Percentiles rank a stretch among this genome's conserved stretches.
phyloP scores from a whole-genome alignment of 2,888 invertebrate genomes.

The Brachyopa scutellaris region DNA sequence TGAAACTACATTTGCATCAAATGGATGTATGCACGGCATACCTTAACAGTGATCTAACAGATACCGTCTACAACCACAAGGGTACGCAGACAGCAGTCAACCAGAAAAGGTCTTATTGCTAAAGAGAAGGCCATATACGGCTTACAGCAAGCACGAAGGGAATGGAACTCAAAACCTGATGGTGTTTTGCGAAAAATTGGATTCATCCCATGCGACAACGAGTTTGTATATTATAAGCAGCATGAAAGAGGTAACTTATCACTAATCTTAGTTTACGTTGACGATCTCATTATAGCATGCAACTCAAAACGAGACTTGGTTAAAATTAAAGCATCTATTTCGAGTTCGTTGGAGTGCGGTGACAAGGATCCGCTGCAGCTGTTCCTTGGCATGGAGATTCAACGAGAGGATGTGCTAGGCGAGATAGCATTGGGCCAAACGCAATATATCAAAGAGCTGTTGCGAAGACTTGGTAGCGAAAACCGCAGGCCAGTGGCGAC shows the following conservation, averaged over 20 bases:
- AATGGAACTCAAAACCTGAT: conserved; percentile 31
- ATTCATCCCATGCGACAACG: conserved; percentile 14
- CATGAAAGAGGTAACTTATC: conserved; percentile 9
- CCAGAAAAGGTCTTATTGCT: conserved; percentile 16
- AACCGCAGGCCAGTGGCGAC: conserved; percentile 12
- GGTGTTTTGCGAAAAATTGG: conserved; percentile 1
- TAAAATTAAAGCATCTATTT: conserved; percentile 2
- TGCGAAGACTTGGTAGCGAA: conserved; percentile 17
- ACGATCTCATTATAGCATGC: conserved; percentile 26
- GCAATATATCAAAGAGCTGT: conserved; percentile 34
- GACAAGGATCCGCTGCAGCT: conserved; percentile 14
- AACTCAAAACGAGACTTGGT: conserved; percentile 3
- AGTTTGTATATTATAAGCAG: conserved; percentile 24
- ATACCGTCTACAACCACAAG: background rate
- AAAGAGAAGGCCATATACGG: conserved; percentile 29
- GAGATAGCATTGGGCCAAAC: conserved; percentile 12
- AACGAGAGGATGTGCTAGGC: conserved; percentile 17
- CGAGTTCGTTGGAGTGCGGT: conserved; percentile 16
- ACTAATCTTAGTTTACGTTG: conserved; percentile 15
- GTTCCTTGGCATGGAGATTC: conserved; percentile 34
- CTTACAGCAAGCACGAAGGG: too few species aligned
- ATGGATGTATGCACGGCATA: conserved; percentile 19
- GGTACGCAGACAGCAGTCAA: conserved; percentile 1
- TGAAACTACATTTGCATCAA: conserved; percentile 4
- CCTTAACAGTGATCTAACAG: conserved; percentile 14